Conservation (phyloP, 2,888 invertebrate genomes). For the Mactromeris polynyma region DNA sequence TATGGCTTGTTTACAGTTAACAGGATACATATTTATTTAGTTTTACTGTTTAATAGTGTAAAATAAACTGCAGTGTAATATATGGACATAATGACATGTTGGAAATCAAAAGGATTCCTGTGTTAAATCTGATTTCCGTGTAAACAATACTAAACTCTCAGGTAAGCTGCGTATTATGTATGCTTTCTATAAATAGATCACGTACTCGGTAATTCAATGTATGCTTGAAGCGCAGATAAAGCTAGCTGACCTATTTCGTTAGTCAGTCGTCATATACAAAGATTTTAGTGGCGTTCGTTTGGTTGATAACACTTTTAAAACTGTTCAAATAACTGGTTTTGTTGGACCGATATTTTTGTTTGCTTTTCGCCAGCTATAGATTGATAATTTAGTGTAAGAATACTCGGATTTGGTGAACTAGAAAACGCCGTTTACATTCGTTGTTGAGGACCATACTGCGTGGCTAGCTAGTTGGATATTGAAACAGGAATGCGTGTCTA, state of each 20-base stretch:
- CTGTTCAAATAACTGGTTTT: slow-evolving; percentile 39
- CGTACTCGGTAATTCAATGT: slow-evolving; percentile 43
- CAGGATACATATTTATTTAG: not conserved
- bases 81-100: not conserved
- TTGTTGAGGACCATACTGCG: not conserved
- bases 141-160: slow-evolving; percentile 45
- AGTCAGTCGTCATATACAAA: slow-evolving; percentile 49
- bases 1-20: slow-evolving; percentile 12
- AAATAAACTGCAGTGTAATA: not conserved
- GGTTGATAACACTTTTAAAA: slow-evolving; percentile 31
- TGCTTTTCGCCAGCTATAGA: slow-evolving; percentile 9
- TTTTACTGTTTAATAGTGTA: not conserved
- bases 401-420: not conserved
- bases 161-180: slow-evolving; percentile 52
- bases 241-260: slow-evolving; percentile 47
- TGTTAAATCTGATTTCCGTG: slow-evolving; percentile 26
- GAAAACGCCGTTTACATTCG: not conserved
- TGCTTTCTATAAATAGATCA: slow-evolving; percentile 52
- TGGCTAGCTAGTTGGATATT: not conserved
- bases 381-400: slow-evolving; percentile 39
- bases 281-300: slow-evolving; percentile 35
- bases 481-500: not conserved
- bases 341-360: slow-evolving; percentile 18
- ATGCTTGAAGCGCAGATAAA: slow-evolving; percentile 52
- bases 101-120: not conserved